phyloP scores from a whole-genome alignment of 1,140 invertebrate genomes.

The Brachystomella parvula region DNA sequence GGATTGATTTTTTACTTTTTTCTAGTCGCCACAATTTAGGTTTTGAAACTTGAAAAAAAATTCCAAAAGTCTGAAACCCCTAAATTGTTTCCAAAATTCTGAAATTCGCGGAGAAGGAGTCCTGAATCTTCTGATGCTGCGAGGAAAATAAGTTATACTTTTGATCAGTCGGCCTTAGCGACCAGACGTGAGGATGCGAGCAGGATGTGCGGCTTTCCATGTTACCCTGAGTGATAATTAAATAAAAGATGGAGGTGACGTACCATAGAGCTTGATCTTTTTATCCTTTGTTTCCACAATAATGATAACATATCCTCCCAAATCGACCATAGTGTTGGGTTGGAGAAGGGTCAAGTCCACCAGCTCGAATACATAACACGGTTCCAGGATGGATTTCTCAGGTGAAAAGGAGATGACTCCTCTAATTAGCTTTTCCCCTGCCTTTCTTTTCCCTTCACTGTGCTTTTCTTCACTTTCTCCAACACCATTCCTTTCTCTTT shows the following conservation, averaged over 20 bases:
- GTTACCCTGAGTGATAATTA: neutral
- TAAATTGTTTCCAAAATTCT: no score
- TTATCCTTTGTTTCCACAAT: constrained; percentile 86
- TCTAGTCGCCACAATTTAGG: no score
- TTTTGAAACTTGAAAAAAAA: no score
- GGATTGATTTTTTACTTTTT: no score
- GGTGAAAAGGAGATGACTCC: neutral
- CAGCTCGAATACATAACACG: constrained; percentile 39
- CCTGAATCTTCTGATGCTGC: no score
- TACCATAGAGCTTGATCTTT: constrained; percentile 89
- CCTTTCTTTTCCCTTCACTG: neutral
- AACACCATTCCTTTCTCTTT: neutral
- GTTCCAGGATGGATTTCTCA: constrained; percentile 37
- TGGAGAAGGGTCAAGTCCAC: constrained; percentile 38
- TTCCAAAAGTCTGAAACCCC: no score
- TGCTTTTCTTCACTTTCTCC: neutral
- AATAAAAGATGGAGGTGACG: constrained; percentile 41
- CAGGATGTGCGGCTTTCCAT: neutral
- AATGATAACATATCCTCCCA: constrained; percentile 92
- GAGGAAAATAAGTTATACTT: no score
- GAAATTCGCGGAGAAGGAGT: no score
- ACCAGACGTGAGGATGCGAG: neutral
- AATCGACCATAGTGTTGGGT: constrained; percentile 60
- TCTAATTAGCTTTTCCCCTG: neutral
- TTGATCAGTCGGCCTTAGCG: no score